Evolutionary conservation across 1,140 invertebrate species (phyloP).

Genomic region (Cotesia chilonis): DNA sequence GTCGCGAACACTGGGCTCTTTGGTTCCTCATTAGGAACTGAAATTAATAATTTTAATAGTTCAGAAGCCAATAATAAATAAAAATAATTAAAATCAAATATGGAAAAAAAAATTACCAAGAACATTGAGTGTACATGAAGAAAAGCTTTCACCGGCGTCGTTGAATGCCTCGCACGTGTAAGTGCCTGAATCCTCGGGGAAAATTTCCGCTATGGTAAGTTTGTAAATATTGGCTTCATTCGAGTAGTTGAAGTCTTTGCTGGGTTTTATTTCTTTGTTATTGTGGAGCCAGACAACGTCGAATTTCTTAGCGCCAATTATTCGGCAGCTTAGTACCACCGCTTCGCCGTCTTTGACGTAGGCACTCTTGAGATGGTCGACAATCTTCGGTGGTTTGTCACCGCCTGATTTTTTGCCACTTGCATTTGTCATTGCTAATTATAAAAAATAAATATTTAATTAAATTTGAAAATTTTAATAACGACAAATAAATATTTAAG

Average conservation of each 20-base stretch:
- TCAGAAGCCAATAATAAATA: neutral
- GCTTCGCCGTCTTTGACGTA: conserved; percentile 87
- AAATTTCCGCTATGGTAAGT: conserved; percentile 91
- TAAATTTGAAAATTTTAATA: neutral
- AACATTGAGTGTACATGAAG: conserved; percentile 87
- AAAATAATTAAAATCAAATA: neutral
- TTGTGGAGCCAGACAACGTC: conserved; percentile 96
- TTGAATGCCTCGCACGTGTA: conserved; percentile 98
- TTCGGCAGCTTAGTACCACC: conserved; percentile 84
- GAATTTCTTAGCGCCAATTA: conserved; percentile 87
- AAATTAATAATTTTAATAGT: conserved; percentile 24
- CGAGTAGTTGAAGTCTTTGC: conserved; percentile 94
- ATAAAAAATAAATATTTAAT: conserved; percentile 43
- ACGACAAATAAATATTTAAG: conserved; percentile 12
- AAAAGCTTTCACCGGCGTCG: conserved; percentile 92
- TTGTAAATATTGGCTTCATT: conserved; percentile 91
- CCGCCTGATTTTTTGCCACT: conserved; percentile 66
- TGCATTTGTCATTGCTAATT: conserved; percentile 71
- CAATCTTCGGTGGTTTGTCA: conserved; percentile 83
- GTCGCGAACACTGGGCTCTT: conserved; percentile 84
- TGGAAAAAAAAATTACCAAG: conserved; percentile 62
- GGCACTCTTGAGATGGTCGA: conserved; percentile 82
- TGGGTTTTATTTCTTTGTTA: conserved; percentile 95
- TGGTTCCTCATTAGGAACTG: conserved; percentile 86
- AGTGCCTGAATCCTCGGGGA: conserved; percentile 91